Evolutionary conservation across 2,888 invertebrate genomes (phyloP), one percentile per base, ranked within the genome.

Genomic region (Chouioia cunea): DNA sequence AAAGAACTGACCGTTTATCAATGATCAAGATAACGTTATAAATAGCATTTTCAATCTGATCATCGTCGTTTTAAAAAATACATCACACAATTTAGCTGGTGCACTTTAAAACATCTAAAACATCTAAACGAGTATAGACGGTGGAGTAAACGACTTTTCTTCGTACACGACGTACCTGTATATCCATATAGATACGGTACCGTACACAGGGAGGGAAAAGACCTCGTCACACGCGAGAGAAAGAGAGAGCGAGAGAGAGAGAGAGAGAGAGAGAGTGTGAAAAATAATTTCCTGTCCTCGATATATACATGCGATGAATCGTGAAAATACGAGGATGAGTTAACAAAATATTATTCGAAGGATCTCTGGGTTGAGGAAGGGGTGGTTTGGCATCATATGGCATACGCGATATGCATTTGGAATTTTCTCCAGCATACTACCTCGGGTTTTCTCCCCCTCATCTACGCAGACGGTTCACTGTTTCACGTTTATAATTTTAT

Each of bases 201-300:
- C n/a, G n/a, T n/a, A n/a, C n/a, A n/a, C n/a, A n/a, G n/a, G n/a
- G n/a, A n/a, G n/a, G n/a, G n/a, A n/a, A n/a, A n/a, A n/a, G n/a
- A n/a, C n/a, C n/a, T n/a, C n/a, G n/a, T n/a, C n/a, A n/a, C 50
- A 18, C 52, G 15, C n/a, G 52, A 23, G 46, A 23, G 22, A 15
- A 4, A 54, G 54, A n/a, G 53, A 22, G 54, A 22, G 54, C 1
- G 54, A n/a, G 22, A 15, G 15, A n/a, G 27, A 22, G 20, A 54
- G 20, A 22, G 4, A 6, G 54, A 12, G 23, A n/a, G 77, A 74
- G 76, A 74, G 78, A 80, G 80, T 79, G 83, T 81, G 83, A 84
- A 83, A 84, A 83, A 84, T 84, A 83, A 85, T 85, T 84, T 84
- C 83, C 83, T 81, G 80, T 76, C 77, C 77, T 77, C 78, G 80